These are phyloP conservation scores for Distichodus sexfasciatus DNA, from an alignment of 2,797 vertebrate species.

Conservation along the genomic window DNA sequence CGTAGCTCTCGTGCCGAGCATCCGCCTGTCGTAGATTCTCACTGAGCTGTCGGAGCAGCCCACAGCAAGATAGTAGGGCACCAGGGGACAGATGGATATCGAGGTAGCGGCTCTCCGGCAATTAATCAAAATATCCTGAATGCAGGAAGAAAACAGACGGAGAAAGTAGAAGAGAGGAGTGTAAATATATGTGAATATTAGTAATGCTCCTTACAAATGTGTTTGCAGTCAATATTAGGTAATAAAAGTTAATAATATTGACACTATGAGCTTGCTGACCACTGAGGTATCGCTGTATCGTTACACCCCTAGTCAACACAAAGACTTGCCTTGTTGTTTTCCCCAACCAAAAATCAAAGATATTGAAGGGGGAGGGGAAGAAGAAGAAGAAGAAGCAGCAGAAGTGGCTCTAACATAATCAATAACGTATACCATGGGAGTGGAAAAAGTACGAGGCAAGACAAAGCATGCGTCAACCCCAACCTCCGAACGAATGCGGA, in stretches of 20 bases:
- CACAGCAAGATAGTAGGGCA: constrained; percentile 94
- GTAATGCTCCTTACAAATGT: no score
- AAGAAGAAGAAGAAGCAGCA: not conserved
- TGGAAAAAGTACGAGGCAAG: not conserved
- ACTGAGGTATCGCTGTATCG: not conserved
- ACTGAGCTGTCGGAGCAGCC: constrained; percentile 98
- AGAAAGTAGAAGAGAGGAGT: not conserved
- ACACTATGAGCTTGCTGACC: no score
- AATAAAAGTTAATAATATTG: no score
- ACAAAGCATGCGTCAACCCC: no score
- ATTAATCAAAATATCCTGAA: constrained; percentile 96
- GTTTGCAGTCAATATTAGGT: no score
- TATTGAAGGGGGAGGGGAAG: not conserved
- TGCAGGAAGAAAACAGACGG: constrained; percentile 29
- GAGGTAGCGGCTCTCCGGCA: constrained; percentile 96
- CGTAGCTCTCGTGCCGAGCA: constrained; percentile 95
- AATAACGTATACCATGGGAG: constrained; percentile 1
- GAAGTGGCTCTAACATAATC: not conserved
- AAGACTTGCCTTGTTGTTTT: no score
- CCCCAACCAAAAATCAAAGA: no score
- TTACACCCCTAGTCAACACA: not conserved
- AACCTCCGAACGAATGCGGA: no score
- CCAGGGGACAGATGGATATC: constrained; percentile 92
- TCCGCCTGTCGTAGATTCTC: constrained; percentile 93
- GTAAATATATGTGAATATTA: no score